These are phyloP conservation scores for Ptychochromis oligacanthus DNA, from an alignment of 2,113 vertebrate species.

Conservation along the genomic window DNA sequence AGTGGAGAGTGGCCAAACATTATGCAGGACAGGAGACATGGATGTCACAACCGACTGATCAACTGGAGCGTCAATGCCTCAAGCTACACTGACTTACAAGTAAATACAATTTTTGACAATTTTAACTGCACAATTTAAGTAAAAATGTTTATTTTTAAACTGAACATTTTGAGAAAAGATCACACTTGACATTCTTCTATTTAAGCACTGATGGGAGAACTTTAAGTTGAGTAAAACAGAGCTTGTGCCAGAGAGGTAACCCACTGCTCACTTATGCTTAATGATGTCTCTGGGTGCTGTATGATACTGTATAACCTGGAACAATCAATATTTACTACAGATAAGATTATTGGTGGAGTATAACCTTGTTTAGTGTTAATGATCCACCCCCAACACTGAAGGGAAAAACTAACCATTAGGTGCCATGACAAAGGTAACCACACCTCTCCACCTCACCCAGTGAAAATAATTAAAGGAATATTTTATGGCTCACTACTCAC, in stretches of 20 bases:
- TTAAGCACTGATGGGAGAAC: neutral
- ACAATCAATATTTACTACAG: neutral
- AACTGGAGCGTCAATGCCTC: neutral
- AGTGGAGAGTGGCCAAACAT: neutral
- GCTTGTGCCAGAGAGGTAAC: neutral
- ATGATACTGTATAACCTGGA: neutral
- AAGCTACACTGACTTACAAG: neutral
- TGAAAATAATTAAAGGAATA: too few species aligned
- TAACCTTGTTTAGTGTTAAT: neutral
- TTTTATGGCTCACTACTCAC: too few species aligned
- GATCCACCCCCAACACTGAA: neutral
- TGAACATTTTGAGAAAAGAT: neutral
- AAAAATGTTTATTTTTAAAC: neutral
- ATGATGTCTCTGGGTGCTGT: neutral
- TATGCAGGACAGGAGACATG: neutral
- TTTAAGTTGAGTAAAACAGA: neutral
- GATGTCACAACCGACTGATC: conserved; percentile 17
- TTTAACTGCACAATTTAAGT: neutral
- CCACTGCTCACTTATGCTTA: neutral
- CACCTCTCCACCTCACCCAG: neutral
- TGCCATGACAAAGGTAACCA: neutral
- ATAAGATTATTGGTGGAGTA: neutral
- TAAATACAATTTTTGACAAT: neutral
- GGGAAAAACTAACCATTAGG: neutral
- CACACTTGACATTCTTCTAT: neutral